Evolutionary conservation across 2,113 vertebrate genomes (phyloP).

Genomic region (Scolopax mira): DNA sequence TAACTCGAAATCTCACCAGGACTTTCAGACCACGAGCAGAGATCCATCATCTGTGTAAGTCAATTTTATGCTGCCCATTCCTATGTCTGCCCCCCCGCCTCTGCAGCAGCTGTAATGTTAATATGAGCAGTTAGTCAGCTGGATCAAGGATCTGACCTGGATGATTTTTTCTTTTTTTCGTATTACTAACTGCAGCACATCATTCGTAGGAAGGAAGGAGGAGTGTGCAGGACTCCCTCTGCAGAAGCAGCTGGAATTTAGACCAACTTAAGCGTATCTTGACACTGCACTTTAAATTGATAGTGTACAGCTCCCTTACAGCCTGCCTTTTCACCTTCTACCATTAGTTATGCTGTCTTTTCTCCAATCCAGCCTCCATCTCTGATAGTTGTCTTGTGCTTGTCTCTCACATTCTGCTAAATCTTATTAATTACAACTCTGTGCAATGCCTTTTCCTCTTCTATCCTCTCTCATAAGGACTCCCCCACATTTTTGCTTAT

Average conservation of each 20-base stretch:
- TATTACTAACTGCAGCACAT: background rate
- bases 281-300: background rate
- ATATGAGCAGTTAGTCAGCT: background rate
- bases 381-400: background rate
- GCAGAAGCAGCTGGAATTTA: background rate
- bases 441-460: background rate
- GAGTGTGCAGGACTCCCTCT: background rate
- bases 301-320: background rate
- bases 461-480: background rate
- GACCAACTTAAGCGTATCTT: background rate
- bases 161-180: background rate
- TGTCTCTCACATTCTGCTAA: background rate
- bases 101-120: background rate
- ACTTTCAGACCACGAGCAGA: constrained; percentile 1
- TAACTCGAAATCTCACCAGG: background rate
- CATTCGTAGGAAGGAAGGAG: background rate
- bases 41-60: background rate
- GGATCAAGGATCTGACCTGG: background rate
- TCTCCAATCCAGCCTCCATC: background rate
- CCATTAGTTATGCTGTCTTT: background rate
- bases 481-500: background rate
- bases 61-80: background rate
- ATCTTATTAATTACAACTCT: background rate
- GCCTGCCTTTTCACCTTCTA: background rate
- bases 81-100: accelerated